Percentiles rank a stretch among this genome's conserved stretches.
These are phyloP conservation scores for Cercopithecus mona DNA, from an alignment of 2,113 vertebrate species.

Conservation along the genomic window DNA sequence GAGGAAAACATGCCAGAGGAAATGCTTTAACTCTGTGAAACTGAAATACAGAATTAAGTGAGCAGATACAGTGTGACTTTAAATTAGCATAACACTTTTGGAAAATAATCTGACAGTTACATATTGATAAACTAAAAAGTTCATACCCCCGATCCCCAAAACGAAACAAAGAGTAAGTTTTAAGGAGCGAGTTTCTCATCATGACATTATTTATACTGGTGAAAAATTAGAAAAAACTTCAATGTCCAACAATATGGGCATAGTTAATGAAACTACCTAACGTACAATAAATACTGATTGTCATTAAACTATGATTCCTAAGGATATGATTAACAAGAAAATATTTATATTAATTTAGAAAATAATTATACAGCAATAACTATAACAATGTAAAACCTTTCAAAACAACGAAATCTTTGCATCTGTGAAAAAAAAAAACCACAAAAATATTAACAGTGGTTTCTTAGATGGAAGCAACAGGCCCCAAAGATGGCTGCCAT, in stretches of 20 bases:
- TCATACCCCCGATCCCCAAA: neutral
- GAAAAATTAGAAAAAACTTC: slow-evolving; percentile 24
- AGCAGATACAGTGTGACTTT: neutral
- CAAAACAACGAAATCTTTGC: neutral
- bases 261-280: neutral
- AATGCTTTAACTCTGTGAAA: slow-evolving; percentile 1
- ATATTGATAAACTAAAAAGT: neutral
- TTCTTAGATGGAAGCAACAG: neutral
- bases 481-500: neutral
- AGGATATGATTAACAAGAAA: slow-evolving; percentile 12
- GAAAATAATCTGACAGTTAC: neutral
- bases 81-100: neutral
- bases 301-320: slow-evolving; percentile 1
- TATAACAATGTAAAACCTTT: neutral
- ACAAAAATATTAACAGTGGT: neutral
- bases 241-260: neutral
- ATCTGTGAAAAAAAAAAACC: neutral
- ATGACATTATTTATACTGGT: neutral
- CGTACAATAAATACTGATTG: neutral
- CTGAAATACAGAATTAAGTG: neutral
- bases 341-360: neutral
- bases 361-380: neutral
- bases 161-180: neutral
- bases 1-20: neutral
- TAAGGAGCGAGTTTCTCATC: neutral